phyloP scores from a whole-genome alignment of 2,113 vertebrate species.

The Bombycilla garrulus region DNA sequence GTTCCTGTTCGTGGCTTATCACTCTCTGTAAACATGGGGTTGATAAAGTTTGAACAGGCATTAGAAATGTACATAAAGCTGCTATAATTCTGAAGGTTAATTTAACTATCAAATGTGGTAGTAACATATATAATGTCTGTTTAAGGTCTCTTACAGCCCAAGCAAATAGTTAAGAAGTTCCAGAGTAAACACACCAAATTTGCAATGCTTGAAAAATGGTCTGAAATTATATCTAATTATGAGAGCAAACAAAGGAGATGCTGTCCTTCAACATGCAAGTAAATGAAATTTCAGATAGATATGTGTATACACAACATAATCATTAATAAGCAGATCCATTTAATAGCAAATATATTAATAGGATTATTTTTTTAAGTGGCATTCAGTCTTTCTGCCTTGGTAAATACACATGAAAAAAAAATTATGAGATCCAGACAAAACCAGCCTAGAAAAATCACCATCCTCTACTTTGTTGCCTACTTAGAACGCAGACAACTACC shows the following conservation, averaged over 20 bases:
- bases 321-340: conserved; percentile 5
- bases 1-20: conserved; percentile 80
- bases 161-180: conserved; percentile 2
- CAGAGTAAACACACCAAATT: background rate
- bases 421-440: background rate
- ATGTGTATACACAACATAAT: background rate
- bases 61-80: background rate
- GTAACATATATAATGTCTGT: background rate
- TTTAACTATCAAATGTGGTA: background rate
- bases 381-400: background rate
- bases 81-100: background rate
- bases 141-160: background rate
- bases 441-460: background rate
- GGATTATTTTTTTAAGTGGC: background rate
- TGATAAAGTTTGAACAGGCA: conserved; percentile 63
- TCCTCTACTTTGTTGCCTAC: background rate
- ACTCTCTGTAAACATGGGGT: conserved; percentile 78
- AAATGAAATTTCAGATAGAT: background rate
- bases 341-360: background rate
- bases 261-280: conserved; percentile 26
- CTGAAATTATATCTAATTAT: background rate
- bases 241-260: background rate
- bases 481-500: background rate
- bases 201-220: background rate
- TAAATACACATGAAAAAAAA: background rate